Conservation (phyloP, 37 sponge, comb jelly and placozoan genomes). For the Petrosia ficiformis region DNA sequence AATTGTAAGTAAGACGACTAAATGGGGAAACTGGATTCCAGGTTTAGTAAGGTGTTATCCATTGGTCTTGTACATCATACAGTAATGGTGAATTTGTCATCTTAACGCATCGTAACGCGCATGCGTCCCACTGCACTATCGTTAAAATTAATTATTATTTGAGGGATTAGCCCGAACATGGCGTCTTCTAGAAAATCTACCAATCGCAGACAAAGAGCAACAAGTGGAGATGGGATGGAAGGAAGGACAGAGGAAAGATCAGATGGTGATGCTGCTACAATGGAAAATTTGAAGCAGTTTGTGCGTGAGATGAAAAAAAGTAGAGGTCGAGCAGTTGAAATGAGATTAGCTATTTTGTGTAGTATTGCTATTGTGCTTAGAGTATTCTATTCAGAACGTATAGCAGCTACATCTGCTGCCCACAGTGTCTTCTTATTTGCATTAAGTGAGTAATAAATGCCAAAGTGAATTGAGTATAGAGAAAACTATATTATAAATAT, state of each 20-base stretch:
- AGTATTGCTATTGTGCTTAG: conserved; percentile 15
- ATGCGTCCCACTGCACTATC: too few relatives aligned
- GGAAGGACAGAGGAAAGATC: not conserved
- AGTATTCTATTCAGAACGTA: conserved; percentile 9
- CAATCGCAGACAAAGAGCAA: too few relatives aligned
- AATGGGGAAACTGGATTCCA: too few relatives aligned
- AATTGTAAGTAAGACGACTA: too few relatives aligned
- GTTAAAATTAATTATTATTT: too few relatives aligned
- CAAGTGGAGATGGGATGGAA: not conserved
- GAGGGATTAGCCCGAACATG: too few relatives aligned
- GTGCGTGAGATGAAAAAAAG: conserved; percentile 25
- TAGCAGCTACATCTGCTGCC: not conserved
- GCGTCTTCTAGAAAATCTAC: too few relatives aligned
- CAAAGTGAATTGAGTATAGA: not conserved
- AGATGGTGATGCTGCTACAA: not conserved
- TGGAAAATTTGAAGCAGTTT: conserved; percentile 12
- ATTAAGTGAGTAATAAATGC: conserved; percentile 7
- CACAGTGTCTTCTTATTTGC: conserved; percentile 6
- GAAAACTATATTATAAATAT: not conserved
- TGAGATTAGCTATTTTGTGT: conserved; percentile 18
- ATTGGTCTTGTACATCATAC: too few relatives aligned
- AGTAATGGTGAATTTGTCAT: too few relatives aligned
- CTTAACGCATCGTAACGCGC: too few relatives aligned
- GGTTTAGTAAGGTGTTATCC: too few relatives aligned
- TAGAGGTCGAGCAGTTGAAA: conserved; percentile 30